These are phyloP conservation scores for Myotis lucifugus DNA, from an alignment of 2,113 vertebrate species.

Conservation along the genomic window DNA sequence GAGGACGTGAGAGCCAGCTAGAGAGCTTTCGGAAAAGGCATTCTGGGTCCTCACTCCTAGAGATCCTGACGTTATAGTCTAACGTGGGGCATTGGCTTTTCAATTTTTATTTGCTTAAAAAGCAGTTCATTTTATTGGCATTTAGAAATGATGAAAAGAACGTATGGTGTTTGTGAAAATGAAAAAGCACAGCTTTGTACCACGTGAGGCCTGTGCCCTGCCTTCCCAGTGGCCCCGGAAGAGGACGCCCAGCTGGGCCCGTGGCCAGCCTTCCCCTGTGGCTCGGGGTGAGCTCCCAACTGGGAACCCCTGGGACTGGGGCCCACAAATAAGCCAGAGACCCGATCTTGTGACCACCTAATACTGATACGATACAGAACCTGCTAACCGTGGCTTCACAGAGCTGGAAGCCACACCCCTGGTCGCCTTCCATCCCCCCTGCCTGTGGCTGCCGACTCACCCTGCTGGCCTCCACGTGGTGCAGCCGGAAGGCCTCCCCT, in stretches of 20 bases:
- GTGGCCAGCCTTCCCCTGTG: neutral
- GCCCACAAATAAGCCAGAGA: neutral
- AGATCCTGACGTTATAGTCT: neutral
- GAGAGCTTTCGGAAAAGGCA: neutral
- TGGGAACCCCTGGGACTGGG: neutral
- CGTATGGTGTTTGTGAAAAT: neutral
- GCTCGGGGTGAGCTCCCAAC: neutral
- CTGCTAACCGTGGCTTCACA: neutral
- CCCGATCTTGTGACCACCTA: too few species aligned
- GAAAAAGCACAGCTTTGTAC: neutral
- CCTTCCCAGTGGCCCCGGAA: neutral
- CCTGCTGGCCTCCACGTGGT: slow-evolving; percentile 95
- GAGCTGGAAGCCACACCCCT: neutral
- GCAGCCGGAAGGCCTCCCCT: slow-evolving; percentile 93
- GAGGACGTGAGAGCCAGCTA: neutral
- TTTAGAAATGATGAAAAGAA: slow-evolving; percentile 32
- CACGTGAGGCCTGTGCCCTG: neutral
- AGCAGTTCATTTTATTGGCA: neutral
- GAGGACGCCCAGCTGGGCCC: neutral
- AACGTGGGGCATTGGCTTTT: neutral
- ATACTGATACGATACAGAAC: fast-evolving
- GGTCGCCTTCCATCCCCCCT: too few species aligned
- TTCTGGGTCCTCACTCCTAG: neutral
- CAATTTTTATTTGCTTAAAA: slow-evolving; percentile 19
- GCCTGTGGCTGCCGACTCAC: slow-evolving; percentile 79